Conservation (phyloP, 2,888 invertebrate species). For the Athripsodes cinereus region DNA sequence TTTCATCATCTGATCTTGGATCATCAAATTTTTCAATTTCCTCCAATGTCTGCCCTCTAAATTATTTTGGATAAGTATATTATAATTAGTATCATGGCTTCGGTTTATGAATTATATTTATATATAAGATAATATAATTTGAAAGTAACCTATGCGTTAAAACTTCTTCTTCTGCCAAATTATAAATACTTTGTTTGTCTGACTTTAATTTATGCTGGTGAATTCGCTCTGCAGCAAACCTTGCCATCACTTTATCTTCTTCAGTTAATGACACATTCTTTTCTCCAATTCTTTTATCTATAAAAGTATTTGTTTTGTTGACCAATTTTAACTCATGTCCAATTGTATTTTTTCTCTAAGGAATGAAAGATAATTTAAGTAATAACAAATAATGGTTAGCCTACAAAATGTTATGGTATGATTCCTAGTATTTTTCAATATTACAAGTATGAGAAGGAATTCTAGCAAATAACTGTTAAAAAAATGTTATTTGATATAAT, state of each 20-base stretch:
- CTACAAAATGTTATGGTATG: no score
- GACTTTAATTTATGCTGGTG: conserved; percentile 51
- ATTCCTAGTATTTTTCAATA: no score
- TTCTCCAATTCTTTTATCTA: conserved; percentile 87
- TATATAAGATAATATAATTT: no score
- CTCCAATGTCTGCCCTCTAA: conserved; percentile 74
- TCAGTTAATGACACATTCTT: conserved; percentile 58
- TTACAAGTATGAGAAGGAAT: no score
- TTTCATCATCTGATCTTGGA: conserved; percentile 73
- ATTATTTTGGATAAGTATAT: not conserved
- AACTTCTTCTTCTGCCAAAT: conserved; percentile 81
- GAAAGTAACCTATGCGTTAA: conserved; percentile 85
- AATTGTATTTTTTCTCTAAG: conserved; percentile 75
- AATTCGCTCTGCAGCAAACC: conserved; percentile 75
- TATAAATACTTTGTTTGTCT: conserved; percentile 62
- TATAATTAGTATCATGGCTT: not conserved
- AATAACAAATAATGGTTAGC: no score
- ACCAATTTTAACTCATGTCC: conserved; percentile 77
- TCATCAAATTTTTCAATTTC: conserved; percentile 92
- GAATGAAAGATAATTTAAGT: not conserved
- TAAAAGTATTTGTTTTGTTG: conserved; percentile 78
- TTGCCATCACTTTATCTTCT: conserved; percentile 76
- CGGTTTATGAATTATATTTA: no score
- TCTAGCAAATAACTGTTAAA: no score
- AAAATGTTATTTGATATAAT: no score